phyloP scores from a whole-genome alignment of 2,113 vertebrate genomes.

The Neodontobutis hainanensis region DNA sequence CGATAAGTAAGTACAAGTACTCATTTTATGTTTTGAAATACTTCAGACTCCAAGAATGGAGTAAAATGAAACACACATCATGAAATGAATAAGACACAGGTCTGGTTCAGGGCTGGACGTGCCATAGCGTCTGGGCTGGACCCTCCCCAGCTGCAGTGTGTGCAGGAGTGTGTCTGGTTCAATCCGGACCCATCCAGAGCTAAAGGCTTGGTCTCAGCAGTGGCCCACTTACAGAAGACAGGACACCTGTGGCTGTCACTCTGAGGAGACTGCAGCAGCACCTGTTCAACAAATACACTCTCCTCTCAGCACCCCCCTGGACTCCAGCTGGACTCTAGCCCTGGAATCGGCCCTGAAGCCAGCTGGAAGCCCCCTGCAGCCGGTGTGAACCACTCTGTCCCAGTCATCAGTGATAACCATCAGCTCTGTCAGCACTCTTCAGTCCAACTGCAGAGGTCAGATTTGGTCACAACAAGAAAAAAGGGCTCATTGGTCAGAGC shows the following conservation, averaged over 20 bases:
- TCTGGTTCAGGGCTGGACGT: too few species aligned
- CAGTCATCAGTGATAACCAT: constrained; percentile 32
- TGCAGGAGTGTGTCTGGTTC: too few species aligned
- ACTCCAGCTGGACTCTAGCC: constrained; percentile 19
- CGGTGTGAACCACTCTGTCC: constrained; percentile 35
- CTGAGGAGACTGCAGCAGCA: background rate
- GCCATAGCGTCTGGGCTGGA: too few species aligned
- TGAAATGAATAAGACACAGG: too few species aligned
- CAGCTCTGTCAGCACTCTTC: constrained; percentile 32
- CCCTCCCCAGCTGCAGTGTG: too few species aligned
- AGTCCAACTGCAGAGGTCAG: background rate
- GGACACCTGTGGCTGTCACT: background rate
- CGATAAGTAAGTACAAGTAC: too few species aligned
- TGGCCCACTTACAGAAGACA: background rate
- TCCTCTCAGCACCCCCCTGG: constrained; percentile 2
- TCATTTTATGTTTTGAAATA: too few species aligned
- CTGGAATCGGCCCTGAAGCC: constrained; percentile 10
- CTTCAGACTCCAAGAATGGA: too few species aligned
- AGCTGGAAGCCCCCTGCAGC: constrained; percentile 58
- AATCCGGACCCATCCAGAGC: too few species aligned
- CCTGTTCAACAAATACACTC: background rate
- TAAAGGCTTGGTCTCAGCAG: constrained; percentile 49
- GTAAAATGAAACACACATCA: too few species aligned
- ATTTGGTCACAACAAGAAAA: too few species aligned
- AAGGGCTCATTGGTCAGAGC: too few species aligned